phyloP scores from a whole-genome alignment of 2,113 vertebrate genomes.

The Gallinago undulata region DNA sequence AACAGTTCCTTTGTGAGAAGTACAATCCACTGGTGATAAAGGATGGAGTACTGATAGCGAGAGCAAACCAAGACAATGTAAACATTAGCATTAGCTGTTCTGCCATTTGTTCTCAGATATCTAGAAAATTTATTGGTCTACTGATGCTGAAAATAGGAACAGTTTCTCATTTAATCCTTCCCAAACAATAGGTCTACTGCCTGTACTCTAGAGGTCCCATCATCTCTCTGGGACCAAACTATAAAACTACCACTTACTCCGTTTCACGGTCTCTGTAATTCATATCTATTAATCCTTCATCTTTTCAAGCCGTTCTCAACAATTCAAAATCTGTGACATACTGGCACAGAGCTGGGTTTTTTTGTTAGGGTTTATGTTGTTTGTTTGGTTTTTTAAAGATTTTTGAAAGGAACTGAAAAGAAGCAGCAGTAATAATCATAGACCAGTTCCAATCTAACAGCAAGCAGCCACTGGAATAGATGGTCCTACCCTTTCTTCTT shows the following conservation, averaged over 20 bases:
- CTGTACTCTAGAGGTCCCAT: neutral
- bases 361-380: no score
- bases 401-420: neutral
- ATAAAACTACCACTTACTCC: neutral
- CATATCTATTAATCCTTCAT: neutral
- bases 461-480: neutral
- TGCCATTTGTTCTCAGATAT: neutral
- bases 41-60: neutral
- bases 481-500: neutral
- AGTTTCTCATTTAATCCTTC: neutral
- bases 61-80: neutral
- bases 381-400: neutral
- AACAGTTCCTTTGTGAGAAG: slow-evolving; percentile 11
- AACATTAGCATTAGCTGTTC: neutral
- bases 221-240: neutral
- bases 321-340: neutral
- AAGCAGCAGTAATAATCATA: neutral
- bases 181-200: neutral
- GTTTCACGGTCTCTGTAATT: neutral
- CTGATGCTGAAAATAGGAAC: neutral
- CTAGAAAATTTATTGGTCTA: neutral
- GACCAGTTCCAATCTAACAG: neutral
- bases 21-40: neutral
- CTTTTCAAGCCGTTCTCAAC: neutral
- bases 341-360: neutral